These are phyloP conservation scores for Myoxocephalus aenaeus DNA, from an alignment of 2,797 vertebrate species.

Conservation along the genomic window DNA sequence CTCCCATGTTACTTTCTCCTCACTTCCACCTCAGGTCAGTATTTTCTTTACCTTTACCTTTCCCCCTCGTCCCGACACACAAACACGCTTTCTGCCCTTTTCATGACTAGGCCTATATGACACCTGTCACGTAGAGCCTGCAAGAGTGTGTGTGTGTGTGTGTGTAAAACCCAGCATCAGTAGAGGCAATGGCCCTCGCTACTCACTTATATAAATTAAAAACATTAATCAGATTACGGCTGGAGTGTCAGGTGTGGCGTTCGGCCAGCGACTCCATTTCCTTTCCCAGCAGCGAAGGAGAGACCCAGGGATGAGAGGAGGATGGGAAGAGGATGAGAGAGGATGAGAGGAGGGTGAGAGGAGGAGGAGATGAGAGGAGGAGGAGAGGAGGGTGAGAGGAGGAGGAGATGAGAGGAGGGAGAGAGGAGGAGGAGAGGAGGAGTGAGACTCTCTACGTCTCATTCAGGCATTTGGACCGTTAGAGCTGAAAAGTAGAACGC, in stretches of 20 bases:
- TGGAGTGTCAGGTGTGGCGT: slow-evolving; percentile 77
- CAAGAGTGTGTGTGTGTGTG: background rate
- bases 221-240: slow-evolving; percentile 87
- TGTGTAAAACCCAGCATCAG: background rate
- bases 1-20: slow-evolving; percentile 18
- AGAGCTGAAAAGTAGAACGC: too few relatives aligned
- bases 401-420: too few relatives aligned
- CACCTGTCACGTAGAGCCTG: slow-evolving; percentile 41
- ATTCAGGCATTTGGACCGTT: too few relatives aligned
- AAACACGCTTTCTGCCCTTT: slow-evolving; percentile 35
- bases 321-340: too few relatives aligned
- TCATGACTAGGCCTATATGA: slow-evolving; percentile 36
- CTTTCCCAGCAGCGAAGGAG: slow-evolving; percentile 45
- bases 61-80: background rate
- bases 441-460: too few relatives aligned
- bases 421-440: too few relatives aligned
- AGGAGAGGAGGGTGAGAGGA: too few relatives aligned
- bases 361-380: too few relatives aligned
- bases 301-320: too few relatives aligned
- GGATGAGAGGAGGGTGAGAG: too few relatives aligned
- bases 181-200: slow-evolving; percentile 56
- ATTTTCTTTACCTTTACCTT: background rate
- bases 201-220: slow-evolving; percentile 89
- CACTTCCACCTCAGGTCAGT: slow-evolving; percentile 23
- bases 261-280: slow-evolving; percentile 76